phyloP scores from a whole-genome alignment of 2,888 invertebrate species.

The Diachrysia chrysitis region DNA sequence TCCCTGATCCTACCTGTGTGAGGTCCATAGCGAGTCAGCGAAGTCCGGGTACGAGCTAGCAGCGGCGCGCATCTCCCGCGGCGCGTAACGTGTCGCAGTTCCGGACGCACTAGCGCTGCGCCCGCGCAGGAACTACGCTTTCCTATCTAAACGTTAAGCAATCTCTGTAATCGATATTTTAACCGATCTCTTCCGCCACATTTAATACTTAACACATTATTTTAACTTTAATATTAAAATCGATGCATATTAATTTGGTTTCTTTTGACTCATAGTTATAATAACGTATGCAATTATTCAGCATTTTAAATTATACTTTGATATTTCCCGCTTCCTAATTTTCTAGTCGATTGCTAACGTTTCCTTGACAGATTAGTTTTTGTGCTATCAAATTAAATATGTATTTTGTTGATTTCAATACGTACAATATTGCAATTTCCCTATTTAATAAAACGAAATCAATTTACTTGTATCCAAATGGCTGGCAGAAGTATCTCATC shows the following conservation, averaged over 20 bases:
- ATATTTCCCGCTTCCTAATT: conserved; percentile 15
- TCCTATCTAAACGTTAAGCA: conserved; percentile 36
- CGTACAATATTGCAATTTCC: background rate
- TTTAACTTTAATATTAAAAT: conserved; percentile 39
- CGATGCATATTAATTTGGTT: conserved; percentile 24
- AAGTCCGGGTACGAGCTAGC: background rate
- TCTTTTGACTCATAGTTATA: conserved; percentile 11
- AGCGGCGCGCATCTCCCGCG: conserved; percentile 48
- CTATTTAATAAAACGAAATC: background rate
- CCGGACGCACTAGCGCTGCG: conserved; percentile 12
- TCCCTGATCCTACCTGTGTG: background rate
- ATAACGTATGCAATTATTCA: conserved; percentile 19
- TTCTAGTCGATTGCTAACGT: background rate
- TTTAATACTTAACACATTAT: conserved; percentile 1
- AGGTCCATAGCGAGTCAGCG: background rate
- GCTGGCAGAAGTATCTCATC: background rate
- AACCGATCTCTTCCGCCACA: conserved; percentile 32
- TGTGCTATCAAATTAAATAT: background rate
- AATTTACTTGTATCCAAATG: too few species aligned
- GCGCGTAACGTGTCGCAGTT: conserved; percentile 51
- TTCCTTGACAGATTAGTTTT: background rate
- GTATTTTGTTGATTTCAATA: conserved; percentile 1
- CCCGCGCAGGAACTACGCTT: conserved; percentile 32
- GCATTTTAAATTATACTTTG: conserved; percentile 7
- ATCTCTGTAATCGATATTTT: conserved; percentile 13